Base-by-base conservation (phyloP, 2,888 invertebrate species). In the Pachydiplax longipennis region DNA sequence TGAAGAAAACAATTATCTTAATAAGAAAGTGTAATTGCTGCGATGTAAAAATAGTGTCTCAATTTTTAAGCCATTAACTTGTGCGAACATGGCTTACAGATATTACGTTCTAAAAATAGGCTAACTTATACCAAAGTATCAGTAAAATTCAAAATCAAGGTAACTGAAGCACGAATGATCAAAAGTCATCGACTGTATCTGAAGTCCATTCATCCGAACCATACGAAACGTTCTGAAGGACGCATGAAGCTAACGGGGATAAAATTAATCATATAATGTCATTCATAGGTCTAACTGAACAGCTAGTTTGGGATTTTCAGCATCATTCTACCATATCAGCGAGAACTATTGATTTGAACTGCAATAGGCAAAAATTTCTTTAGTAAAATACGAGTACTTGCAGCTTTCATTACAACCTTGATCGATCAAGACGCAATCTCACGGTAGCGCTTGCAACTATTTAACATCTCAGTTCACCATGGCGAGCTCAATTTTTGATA, bases 401-500 rank as follows among this genome's bases (percentile, higher is more conserved):
- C 40, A 1, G 22, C 37, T 40, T 37, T 40, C n/a, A 40, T 40
- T 22, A 4, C 18, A 40, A 73, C 37, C 37, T 40, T 37, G 37
- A 12, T 81, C 12, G 81, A 81, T 40, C 40, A n/a, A 44, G 44
- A 53, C 87, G 87, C 87, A n/a, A 87, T 87, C 87, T 87, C n/a
- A 61, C 87, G 87, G 87, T 87, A 87, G 12, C 31, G 37, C 37
- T 61, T 87, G 10, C 61, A 87, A 87, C 87, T 87, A 87, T 37
- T 35, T 61, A 87, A 48, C 87, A 53, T 61, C 61, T 65, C 18
- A 37, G 22, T 87, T 87, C 87, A 87, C 61, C 4, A 87, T 87
- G 87, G 87, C 87, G 87, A 87, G 87, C 65, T 87, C 87, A 61
- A 87, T 87, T 65, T 87, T 87, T 65, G 87, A 87, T 87, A 87